These are phyloP conservation scores for Pterois miles DNA, from an alignment of 2,797 vertebrate species.

Conservation along the genomic window DNA sequence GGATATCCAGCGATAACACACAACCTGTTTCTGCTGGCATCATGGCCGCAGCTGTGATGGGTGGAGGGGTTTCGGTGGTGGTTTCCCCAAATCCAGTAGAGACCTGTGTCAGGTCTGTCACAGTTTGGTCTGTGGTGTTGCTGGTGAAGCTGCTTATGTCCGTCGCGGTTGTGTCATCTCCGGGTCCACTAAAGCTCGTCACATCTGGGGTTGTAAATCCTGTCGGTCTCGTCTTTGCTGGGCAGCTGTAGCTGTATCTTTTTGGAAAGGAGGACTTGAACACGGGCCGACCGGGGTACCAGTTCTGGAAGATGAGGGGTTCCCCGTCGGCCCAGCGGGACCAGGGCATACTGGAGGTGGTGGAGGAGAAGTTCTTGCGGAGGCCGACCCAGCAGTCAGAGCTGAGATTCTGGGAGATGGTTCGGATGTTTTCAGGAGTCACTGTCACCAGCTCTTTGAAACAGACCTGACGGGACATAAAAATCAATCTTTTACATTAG, in stretches of 20 bases:
- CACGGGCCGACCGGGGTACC: conserved; percentile 78
- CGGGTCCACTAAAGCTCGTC: background rate
- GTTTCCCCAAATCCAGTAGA: background rate
- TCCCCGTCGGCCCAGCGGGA: conserved; percentile 76
- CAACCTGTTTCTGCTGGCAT: background rate
- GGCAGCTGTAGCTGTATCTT: conserved; percentile 44
- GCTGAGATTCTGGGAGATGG: conserved; percentile 19
- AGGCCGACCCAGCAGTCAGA: conserved; percentile 78
- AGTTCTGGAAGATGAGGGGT: conserved; percentile 81
- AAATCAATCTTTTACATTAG: background rate
- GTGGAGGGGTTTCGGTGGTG: background rate
- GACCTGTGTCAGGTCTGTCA: background rate
- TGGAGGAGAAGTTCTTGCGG: conserved; percentile 53
- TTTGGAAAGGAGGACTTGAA: conserved; percentile 13
- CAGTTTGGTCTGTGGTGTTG: background rate
- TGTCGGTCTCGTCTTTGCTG: background rate
- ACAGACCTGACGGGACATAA: conserved; percentile 59
- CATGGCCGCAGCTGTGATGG: background rate
- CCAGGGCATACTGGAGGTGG: conserved; percentile 51
- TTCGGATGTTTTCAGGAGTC: conserved; percentile 54
- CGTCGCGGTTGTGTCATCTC: no score
- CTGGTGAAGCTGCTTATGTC: background rate
- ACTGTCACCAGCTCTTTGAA: conserved; percentile 78
- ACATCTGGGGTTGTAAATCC: background rate
- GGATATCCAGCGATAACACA: background rate